Evolutionary conservation across 2,113 vertebrate species (phyloP).

Genomic region (Limnothrissa miodon): DNA sequence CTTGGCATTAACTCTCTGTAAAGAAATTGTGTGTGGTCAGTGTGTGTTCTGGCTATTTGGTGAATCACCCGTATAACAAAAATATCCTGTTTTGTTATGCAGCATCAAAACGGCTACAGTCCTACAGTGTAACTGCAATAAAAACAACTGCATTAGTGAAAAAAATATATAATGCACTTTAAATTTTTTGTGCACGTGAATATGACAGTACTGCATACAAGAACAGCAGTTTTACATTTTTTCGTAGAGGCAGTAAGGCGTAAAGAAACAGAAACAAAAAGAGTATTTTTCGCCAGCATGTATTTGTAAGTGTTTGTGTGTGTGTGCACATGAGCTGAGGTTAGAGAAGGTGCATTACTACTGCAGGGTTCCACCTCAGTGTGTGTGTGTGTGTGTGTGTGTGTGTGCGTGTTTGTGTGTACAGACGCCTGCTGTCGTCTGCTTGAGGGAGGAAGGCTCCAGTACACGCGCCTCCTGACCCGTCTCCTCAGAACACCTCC

Average conservation of each 20-base stretch:
- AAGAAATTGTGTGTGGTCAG: slow-evolving; percentile 8
- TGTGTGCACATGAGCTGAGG: neutral
- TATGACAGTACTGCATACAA: too few species aligned
- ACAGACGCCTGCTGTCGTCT: neutral
- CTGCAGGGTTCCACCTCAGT: neutral
- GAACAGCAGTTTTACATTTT: too few species aligned
- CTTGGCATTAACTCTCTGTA: neutral
- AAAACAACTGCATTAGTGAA: too few species aligned
- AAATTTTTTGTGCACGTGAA: too few species aligned
- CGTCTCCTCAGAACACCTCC: neutral
- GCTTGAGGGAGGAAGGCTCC: slow-evolving; percentile 3
- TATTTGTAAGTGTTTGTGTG: neutral
- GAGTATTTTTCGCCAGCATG: neutral
- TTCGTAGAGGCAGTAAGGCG: too few species aligned
- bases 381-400: neutral
- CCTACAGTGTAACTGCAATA: too few species aligned
- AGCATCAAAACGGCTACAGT: too few species aligned
- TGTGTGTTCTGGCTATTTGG: neutral
- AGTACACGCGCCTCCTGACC: neutral
- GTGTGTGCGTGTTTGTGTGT: neutral
- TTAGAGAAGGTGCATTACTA: neutral
- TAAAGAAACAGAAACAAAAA: too few species aligned
- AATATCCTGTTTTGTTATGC: too few species aligned
- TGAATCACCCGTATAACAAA: too few species aligned
- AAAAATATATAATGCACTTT: too few species aligned